Base-by-base conservation (phyloP, 1,140 invertebrate species). In the Mycetomoellerius zeteki region DNA sequence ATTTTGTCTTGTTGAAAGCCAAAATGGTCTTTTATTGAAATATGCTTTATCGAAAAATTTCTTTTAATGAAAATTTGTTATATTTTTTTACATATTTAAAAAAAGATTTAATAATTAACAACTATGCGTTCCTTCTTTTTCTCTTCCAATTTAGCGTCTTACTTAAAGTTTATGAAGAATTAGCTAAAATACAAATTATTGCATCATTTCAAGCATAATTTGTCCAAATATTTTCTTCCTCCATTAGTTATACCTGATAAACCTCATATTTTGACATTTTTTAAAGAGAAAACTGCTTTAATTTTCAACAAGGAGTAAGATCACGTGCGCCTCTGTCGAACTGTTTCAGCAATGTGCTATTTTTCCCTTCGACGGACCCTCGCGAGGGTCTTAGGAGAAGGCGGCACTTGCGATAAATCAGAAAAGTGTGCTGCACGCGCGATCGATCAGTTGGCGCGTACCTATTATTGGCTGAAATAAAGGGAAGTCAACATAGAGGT, bases 401-500 rank as follows among this genome's bases (percentile, higher is more conserved):
- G 64, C 27, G 43, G 69, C 73, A 80, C 54, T 81, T 54, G 87
- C 87, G 88, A 92, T 92, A 92, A 93, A 92, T 93, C 88, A 90
- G 87, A 89, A 90, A 92, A 92, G 85, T 87, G 87, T 91, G 71
- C 81, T 84, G 65, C 52, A 37, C 91, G 62, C 58, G 50, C 91
- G 90, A 93, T 93, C 92, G 92, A 93, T 93, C 91, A 88, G 80
- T 75, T 65, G 58, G 65, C 75, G 85, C 90, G 92, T 85, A 86
- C 91, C 89, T 89, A 92, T 93, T 92, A 93, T 92, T 92, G 91
- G 91, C 84, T 85, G 86, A 92, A 92, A 90, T 92, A 92, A 92
- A 92, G 91, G 89, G 82, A 90, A 94, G 89, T 91, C 89, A 89
- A 89, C 85, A 86, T 78, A 78, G 75, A 84, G 67, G 64, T 86